These are phyloP conservation scores for Dicyrtoma fusca DNA, from an alignment of 2,888 invertebrate genomes.

Conservation along the genomic window DNA sequence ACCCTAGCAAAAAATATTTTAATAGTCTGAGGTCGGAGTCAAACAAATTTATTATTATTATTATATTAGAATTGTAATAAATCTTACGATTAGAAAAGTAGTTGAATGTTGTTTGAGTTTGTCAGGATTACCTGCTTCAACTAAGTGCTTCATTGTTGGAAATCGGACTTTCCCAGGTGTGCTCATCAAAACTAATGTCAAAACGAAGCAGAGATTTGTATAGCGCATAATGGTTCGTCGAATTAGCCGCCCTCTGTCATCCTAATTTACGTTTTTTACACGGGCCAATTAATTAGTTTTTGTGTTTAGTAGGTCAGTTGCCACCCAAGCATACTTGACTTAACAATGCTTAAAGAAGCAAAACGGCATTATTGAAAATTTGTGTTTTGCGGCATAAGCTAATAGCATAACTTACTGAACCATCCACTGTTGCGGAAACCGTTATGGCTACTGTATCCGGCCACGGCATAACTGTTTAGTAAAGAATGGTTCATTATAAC, in stretches of 20 bases:
- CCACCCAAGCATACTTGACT: too few species aligned
- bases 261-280: too few species aligned
- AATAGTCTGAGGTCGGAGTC: neutral
- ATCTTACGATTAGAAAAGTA: too few species aligned
- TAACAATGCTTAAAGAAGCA: too few species aligned
- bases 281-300: too few species aligned
- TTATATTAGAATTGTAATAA: neutral
- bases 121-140: conserved; percentile 69
- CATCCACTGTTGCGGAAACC: conserved; percentile 78
- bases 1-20: neutral
- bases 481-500: too few species aligned
- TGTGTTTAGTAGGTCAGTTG: too few species aligned
- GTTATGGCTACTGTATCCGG: conserved; percentile 83
- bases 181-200: conserved; percentile 82
- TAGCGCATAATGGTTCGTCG: conserved; percentile 81
- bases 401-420: conserved; percentile 62
- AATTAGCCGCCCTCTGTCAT: conserved; percentile 79
- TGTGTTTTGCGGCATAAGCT: too few species aligned
- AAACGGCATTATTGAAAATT: too few species aligned
- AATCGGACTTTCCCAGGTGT: conserved; percentile 86
- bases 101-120: neutral
- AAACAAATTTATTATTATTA: neutral
- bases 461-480: conserved; percentile 67
- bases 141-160: conserved; percentile 77
- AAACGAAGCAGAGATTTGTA: conserved; percentile 78